Percentiles rank a stretch among this genome's conserved stretches.
phyloP scores from a whole-genome alignment of 1,140 invertebrate species.

The Pectinophora gossypiella region DNA sequence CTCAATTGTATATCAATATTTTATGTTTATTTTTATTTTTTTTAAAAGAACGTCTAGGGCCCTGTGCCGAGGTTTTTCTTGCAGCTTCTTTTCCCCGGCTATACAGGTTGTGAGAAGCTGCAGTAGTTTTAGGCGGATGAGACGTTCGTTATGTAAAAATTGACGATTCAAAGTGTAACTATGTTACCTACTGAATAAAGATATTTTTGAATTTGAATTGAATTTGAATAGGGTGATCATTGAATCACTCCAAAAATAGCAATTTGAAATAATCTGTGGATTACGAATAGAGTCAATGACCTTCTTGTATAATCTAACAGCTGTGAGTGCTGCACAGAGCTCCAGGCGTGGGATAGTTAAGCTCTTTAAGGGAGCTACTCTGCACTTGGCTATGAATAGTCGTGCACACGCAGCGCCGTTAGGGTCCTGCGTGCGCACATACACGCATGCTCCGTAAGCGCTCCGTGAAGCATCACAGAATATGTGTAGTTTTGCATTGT shows the following conservation, averaged over 20 bases:
- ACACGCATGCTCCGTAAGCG: conserved; percentile 32
- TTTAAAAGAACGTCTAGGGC: too few species aligned
- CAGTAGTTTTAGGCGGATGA: too few species aligned
- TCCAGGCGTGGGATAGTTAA: conserved; percentile 9
- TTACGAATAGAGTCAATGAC: neutral
- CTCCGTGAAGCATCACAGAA: conserved; percentile 30
- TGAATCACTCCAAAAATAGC: neutral
- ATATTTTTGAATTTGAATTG: too few species aligned
- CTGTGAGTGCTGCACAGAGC: neutral
- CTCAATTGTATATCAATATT: too few species aligned
- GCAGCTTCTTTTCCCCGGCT: too few species aligned
- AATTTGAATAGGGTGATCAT: too few species aligned
- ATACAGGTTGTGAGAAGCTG: too few species aligned
- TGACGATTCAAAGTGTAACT: too few species aligned
- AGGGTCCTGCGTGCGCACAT: conserved; percentile 19
- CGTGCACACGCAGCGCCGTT: conserved; percentile 8
- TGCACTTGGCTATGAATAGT: conserved; percentile 44
- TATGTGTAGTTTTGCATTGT: conserved; percentile 23
- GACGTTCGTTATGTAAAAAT: too few species aligned
- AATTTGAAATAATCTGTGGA: neutral
- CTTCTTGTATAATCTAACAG: neutral
- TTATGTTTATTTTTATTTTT: too few species aligned
- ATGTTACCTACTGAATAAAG: too few species aligned
- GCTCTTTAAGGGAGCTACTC: conserved; percentile 47
- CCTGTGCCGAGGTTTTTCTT: too few species aligned